Evolutionary conservation across 1,140 invertebrate species (phyloP).

Genomic region (Dinoponera quadriceps): DNA sequence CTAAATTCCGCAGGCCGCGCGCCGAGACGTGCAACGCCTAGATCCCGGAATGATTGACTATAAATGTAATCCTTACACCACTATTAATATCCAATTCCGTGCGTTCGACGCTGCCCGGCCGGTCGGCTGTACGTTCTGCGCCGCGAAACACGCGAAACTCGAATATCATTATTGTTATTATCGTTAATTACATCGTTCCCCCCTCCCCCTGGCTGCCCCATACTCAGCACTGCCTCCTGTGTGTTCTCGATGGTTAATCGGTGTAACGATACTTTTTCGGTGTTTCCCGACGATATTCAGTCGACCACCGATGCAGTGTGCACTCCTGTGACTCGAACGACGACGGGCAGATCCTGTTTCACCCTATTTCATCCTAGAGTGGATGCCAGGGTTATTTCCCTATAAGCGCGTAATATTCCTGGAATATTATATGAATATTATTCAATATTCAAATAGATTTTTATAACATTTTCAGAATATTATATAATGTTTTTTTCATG

Average conservation of each 20-base stretch:
- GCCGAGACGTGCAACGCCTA: background rate
- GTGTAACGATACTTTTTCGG: background rate
- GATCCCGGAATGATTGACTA: slow-evolving; percentile 32
- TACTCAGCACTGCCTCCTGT: too few relatives aligned
- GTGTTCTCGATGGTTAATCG: slow-evolving; percentile 17
- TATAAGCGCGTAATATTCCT: too few relatives aligned
- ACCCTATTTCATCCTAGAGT: too few relatives aligned
- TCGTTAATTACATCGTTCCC: slow-evolving; percentile 41
- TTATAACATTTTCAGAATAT: too few relatives aligned
- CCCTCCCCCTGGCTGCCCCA: background rate
- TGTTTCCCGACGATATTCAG: background rate
- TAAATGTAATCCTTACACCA: slow-evolving; percentile 38
- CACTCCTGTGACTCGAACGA: too few relatives aligned
- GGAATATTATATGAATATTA: too few relatives aligned
- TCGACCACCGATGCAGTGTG: background rate
- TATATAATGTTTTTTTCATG: too few relatives aligned
- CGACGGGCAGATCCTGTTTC: too few relatives aligned
- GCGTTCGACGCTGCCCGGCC: slow-evolving; percentile 4
- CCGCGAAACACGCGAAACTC: background rate
- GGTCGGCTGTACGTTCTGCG: slow-evolving; percentile 9
- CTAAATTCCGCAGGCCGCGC: slow-evolving; percentile 30
- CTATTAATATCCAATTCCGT: slow-evolving; percentile 48
- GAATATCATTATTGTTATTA: slow-evolving; percentile 26
- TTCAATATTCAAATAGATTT: too few relatives aligned
- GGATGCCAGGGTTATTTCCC: too few relatives aligned